Conservation (phyloP, 2,113 vertebrate species). For the Oxyura jamaicensis region DNA sequence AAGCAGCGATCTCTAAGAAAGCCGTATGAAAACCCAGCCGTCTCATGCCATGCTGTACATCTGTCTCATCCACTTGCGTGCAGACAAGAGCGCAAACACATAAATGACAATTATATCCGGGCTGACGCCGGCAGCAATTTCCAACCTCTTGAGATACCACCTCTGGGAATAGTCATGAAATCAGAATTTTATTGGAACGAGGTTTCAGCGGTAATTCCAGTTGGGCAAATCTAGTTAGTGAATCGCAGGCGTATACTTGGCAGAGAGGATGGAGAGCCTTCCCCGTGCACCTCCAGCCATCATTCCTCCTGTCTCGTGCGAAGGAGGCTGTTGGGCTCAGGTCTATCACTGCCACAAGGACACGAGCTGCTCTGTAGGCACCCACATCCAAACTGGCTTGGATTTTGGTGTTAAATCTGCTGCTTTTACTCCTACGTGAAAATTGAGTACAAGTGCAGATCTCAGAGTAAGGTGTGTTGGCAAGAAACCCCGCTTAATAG, state of each 20-base stretch:
- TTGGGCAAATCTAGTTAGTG: neutral
- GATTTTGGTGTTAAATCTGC: neutral
- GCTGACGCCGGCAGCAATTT: neutral
- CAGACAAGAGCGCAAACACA: neutral
- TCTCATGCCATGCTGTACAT: neutral
- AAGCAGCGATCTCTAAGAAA: neutral
- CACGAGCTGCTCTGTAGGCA: rapidly evolving
- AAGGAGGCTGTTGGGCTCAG: neutral
- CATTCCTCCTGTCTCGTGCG: rapidly evolving
- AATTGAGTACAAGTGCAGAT: neutral
- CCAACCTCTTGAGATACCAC: neutral
- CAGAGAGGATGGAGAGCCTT: neutral
- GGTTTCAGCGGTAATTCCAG: neutral
- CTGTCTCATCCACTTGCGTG: neutral
- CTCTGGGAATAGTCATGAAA: neutral
- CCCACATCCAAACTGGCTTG: neutral
- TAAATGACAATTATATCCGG: neutral
- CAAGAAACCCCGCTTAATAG: neutral
- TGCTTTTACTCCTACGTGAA: rapidly evolving
- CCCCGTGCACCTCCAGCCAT: neutral
- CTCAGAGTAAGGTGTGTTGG: neutral
- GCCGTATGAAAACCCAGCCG: neutral
- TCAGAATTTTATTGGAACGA: neutral
- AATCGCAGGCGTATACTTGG: rapidly evolving
- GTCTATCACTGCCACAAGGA: rapidly evolving